Conservation (phyloP, 2,797 vertebrate species). For the Muscicapa striata region DNA sequence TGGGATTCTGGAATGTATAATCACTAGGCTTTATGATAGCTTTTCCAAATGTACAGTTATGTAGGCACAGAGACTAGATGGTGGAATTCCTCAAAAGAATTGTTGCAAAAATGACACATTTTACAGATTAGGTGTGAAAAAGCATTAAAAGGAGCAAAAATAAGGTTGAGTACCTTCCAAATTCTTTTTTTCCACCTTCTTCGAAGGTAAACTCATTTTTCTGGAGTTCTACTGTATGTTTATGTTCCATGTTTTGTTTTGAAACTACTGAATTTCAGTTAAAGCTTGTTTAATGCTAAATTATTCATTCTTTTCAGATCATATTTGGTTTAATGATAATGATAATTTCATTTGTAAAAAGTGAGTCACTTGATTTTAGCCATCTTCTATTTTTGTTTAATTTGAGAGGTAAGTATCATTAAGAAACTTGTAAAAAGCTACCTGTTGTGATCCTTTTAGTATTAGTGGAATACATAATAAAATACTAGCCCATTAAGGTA, state of each 20-base stretch:
- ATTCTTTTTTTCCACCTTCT: neutral
- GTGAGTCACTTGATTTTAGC: neutral
- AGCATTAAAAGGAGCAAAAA: neutral
- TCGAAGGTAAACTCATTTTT: neutral
- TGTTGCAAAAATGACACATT: neutral
- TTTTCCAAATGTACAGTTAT: neutral
- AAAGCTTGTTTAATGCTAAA: neutral
- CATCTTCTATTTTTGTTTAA: neutral
- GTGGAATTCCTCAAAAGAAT: neutral
- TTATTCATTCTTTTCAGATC: neutral
- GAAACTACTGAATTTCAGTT: neutral
- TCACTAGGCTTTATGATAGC: neutral
- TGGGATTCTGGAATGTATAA: neutral
- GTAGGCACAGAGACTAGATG: neutral
- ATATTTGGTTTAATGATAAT: neutral
- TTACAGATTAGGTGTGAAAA: conserved; percentile 4
- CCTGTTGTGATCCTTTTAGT: neutral
- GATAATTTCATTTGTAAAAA: neutral
- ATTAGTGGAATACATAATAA: neutral
- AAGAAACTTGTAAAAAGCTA: neutral
- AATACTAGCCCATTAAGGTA: neutral
- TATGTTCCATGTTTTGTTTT: neutral
- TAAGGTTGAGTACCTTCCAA: neutral
- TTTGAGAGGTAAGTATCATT: neutral
- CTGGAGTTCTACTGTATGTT: neutral